Conservation (phyloP, 2,113 vertebrate genomes). For the Centropus bengalensis region DNA sequence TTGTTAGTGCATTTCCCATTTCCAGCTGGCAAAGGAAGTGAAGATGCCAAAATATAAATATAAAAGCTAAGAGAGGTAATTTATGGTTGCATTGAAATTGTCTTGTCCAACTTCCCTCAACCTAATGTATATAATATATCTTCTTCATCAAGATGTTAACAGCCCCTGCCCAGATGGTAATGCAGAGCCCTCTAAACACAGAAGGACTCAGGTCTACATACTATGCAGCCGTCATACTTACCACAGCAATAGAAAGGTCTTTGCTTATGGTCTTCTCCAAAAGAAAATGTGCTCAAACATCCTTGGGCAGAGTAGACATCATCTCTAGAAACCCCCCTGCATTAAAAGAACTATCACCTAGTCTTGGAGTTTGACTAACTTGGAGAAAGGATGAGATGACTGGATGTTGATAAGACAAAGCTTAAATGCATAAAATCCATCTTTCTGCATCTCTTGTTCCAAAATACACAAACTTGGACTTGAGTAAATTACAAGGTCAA, state of each 20-base stretch:
- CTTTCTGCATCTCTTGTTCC: neutral
- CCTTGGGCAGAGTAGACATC: neutral
- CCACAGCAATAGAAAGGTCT: neutral
- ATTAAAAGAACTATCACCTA: neutral
- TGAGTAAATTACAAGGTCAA: neutral
- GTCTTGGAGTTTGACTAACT: neutral
- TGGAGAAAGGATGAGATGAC: neutral
- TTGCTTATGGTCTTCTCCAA: neutral
- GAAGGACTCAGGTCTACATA: neutral
- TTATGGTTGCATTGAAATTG: neutral
- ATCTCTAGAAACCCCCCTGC: neutral
- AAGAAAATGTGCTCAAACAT: neutral
- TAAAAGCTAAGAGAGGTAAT: slow-evolving; percentile 5
- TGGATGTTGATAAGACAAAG: neutral
- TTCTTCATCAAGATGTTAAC: neutral
- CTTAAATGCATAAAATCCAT: neutral
- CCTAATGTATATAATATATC: neutral
- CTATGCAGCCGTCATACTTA: neutral
- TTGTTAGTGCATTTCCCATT: slow-evolving; percentile 26
- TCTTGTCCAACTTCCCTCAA: neutral
- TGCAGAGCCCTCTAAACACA: neutral
- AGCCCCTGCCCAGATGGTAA: neutral
- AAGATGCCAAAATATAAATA: slow-evolving; percentile 36
- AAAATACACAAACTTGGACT: neutral
- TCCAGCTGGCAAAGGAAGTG: slow-evolving; percentile 37